Base-by-base conservation (phyloP, 2,888 invertebrate genomes). In the Lasius platythorax region DNA sequence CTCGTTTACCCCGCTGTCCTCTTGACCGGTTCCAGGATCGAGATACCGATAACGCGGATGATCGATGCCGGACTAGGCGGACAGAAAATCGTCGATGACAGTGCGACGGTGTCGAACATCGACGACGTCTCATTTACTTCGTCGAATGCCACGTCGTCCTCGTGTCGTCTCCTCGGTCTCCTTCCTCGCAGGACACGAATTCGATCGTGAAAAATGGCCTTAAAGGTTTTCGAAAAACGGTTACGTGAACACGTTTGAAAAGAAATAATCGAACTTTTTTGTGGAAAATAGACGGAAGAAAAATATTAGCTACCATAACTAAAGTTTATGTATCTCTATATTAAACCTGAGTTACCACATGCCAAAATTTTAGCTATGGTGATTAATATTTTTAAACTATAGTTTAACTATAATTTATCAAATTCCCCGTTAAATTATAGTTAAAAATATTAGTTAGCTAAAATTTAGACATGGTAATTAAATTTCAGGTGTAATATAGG, bases 31-130 rank as follows among this genome's bases (percentile, higher is more conserved):
- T 88, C 90, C 84, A 85, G 92, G 93, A 93, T 92, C 92, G 90
- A 93, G 92, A 93, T 92, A 92, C 93, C 93, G 95, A 95, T 94
- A 94, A 94, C 91, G 89, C 91, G 93, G 92, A 95, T 94, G 95
- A 95, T 95, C 94, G 94, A 95, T 95, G 94, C 91, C 87, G 87
- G 85, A 87, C 87, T 82, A 83, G 81, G 64, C 82, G 81, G 88
- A 90, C 92, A 90, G 83, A 73, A 89, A 85, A 87, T 87, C 83
- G 78, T 83, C 82, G 88, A 87, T 87, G 91, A 90, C 88, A 90
- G 88, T 87, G 88, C 86, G 87, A 88, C 90, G 87, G 88, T 87
- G 90, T 90, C 88, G 91, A 88, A 86, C 87, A 89, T 86, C 87
- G 88, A 84, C 90, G 85, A 92, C 89, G 90, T 91, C 91, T 91